Percentiles rank a stretch among this genome's conserved stretches.
phyloP scores from a whole-genome alignment of 2,797 vertebrate genomes.

The Tapera naevia region DNA sequence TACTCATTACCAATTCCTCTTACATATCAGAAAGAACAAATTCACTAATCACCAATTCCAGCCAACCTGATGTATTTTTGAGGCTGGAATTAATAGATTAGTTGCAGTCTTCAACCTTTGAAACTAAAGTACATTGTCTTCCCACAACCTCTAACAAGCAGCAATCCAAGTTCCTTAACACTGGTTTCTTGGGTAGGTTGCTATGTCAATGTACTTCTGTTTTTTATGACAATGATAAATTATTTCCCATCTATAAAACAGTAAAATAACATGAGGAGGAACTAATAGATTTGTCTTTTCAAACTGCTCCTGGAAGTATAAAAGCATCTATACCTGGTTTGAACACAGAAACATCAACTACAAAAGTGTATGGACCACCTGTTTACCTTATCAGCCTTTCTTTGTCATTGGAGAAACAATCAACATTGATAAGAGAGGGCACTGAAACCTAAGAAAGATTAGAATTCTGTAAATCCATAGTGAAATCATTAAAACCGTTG shows the following conservation, averaged over 20 bases:
- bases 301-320: background rate
- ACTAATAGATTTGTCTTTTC: background rate
- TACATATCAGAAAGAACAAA: background rate
- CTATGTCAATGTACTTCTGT: background rate
- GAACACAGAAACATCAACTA: background rate
- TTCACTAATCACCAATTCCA: background rate
- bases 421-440: background rate
- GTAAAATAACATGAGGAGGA: background rate
- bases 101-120: background rate
- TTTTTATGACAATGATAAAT: background rate
- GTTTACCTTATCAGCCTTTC: background rate
- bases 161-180: background rate
- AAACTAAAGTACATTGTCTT: background rate
- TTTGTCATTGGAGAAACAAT: background rate
- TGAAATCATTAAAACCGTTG: background rate
- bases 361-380: background rate
- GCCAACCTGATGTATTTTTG: background rate
- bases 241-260: background rate
- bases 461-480: background rate
- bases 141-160: background rate
- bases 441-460: background rate
- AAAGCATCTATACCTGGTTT: background rate
- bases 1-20: background rate
- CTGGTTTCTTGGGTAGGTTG: background rate
- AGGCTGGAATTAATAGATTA: background rate